Evolutionary conservation across 2,888 invertebrate genomes (phyloP), one percentile per base, ranked within the genome.

Genomic region (Sphecodes monilicornis): DNA sequence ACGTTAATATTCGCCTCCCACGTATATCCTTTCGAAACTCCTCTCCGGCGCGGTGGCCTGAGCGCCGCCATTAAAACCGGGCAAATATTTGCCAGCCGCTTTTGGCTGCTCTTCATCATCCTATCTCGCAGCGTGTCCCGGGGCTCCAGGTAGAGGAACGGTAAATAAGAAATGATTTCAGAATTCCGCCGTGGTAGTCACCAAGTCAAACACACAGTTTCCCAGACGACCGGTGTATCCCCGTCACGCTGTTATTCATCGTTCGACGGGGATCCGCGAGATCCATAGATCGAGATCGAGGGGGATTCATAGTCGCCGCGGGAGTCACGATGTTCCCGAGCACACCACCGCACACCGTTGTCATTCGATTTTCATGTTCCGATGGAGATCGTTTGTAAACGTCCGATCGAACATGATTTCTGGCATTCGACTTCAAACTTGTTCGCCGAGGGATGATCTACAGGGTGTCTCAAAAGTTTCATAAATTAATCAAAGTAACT

Each of bases 31-130:
- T 76, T 54, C 50, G 74, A 83, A 88, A 77, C 43, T 78, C 46
- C 22, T n/a, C 50, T n/a, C 50, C 50, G 50, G 50, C 77, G 64
- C 39, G 54, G 73, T 76, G 80, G 78, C 75, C 16, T 73, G 83
- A 86, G 84, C 81, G 73, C 87, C 71, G 84, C 87, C 84, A 89
- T 87, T 90, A 90, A 87, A 84, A 80, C 66, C 83, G 78, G 41
- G 80, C 83, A 87, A 90, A 89, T 76, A 88, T 90, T 90, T 89
- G 86, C 86, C 60, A 71, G 70, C 41, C 83, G 68, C 73, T 80
- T 73, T 76, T 80, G 73, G 82, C 86, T 81, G 70, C 80, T 81
- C 85, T 76, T 86, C 88, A 77, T 88, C 88, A 39, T 88, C 76
- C 86, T 84, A 75, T 77, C 84, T 80, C 74, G 75, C 81, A 81